Evolutionary conservation across 1,140 invertebrate genomes (phyloP), one percentile per base, ranked within the genome.

Genomic region (Drosophila obscura): DNA sequence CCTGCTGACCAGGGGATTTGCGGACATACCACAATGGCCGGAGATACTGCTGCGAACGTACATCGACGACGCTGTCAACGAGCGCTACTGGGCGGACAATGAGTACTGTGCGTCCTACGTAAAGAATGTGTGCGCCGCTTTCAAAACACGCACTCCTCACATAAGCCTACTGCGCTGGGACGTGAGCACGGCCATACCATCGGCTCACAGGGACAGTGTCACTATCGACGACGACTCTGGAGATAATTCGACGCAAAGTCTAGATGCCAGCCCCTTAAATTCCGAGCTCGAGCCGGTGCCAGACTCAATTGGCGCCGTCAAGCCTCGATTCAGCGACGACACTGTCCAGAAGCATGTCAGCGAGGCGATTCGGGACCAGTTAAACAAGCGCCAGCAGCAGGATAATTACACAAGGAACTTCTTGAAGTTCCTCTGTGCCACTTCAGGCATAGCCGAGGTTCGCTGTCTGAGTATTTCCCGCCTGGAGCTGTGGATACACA

Each of bases 401-500:
- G 97, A 98, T 87, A 95, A 96, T 28, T 96, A 97, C 28, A 96
- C 96, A 0, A 95, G 96, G 52, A 98, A 98, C 76, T 96, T 98
- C 63, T 93, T 99, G 0, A 96, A 96, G 66, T 93, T 98, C 46
- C 92, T 99, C 19, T 96, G 97, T 0, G 95, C 95, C 0, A 95
- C 96, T 0, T 96, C 96, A 77, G 98, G 98, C 0, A 95, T 98
- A 60, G 94, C 94, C 1, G 97, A 98, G 91, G 94, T 95, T 46
- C 94, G 98, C 26, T 94, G 96, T 52, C 94, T 97, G 48, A 96
- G 96, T 7, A 95, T 96, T 7, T 95, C 96, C 11, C 94, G 96
- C 22, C 92, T 99, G 1, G 98, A 99, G 92, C 94, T 96, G 65
- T 99, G 98, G 98, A 93, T 99, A 26, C 97, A 98, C 85, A 99